Percentiles rank a stretch among this genome's conserved stretches.
Conservation (phyloP, 2,113 vertebrate species). For the Myrmecobius fasciatus region DNA sequence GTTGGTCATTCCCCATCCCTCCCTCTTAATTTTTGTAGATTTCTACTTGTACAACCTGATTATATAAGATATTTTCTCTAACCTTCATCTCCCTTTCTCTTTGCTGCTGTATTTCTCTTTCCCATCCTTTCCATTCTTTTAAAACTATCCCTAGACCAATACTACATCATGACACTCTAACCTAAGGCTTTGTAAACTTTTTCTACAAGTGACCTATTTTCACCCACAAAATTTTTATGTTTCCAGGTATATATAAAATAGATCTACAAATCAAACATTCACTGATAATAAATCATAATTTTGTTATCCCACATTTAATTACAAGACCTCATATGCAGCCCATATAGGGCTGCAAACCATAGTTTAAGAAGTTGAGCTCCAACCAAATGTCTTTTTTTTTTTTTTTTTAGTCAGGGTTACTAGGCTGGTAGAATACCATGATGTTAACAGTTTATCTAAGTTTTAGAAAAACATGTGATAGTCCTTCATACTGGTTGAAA, state of each 20-base stretch:
- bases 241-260: no score
- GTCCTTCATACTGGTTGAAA: background rate
- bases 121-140: background rate
- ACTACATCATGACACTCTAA: background rate
- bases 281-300: no score
- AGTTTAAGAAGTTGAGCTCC: no score
- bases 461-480: background rate
- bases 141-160: background rate
- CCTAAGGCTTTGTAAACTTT: no score
- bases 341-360: no score
- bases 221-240: no score
- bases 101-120: no score
- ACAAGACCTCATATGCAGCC: no score
- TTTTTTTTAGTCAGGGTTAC: background rate
- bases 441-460: background rate
- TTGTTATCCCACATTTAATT: no score
- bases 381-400: background rate
- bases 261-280: no score
- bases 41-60: background rate
- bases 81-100: background rate
- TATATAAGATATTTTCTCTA: background rate
- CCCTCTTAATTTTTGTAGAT: background rate
- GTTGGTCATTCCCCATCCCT: background rate
- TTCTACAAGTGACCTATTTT: no score
- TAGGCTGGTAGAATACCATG: background rate